These are phyloP conservation scores for Falco peregrinus DNA, from an alignment of 2,797 vertebrate species.

Conservation along the genomic window DNA sequence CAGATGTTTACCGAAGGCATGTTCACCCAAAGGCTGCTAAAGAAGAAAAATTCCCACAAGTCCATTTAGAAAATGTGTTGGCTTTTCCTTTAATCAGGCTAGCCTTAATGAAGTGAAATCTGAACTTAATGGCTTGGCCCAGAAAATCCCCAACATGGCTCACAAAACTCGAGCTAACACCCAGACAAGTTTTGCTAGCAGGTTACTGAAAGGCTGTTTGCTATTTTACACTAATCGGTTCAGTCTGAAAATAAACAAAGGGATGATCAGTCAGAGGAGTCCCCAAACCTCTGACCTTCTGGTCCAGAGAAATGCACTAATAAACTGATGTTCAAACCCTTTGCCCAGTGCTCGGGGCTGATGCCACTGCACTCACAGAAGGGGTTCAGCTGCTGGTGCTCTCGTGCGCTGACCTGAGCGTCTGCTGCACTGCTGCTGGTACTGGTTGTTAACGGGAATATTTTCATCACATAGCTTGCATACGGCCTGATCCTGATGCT, in stretches of 20 bases:
- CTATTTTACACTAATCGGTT: slow-evolving; percentile 45
- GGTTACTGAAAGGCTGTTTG: slow-evolving; percentile 11
- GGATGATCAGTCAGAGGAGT: slow-evolving; percentile 2
- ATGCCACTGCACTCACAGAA: neutral
- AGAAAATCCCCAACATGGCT: slow-evolving; percentile 18
- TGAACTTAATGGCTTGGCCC: slow-evolving; percentile 23
- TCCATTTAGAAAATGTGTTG: neutral
- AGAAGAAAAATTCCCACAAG: neutral
- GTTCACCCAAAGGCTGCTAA: neutral
- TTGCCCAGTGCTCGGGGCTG: neutral
- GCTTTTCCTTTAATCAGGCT: neutral
- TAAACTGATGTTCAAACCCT: neutral
- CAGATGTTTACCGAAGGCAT: neutral
- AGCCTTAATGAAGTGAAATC: neutral
- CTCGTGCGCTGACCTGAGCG: neutral
- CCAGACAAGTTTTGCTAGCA: neutral
- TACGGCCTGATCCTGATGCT: neutral
- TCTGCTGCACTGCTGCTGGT: neutral
- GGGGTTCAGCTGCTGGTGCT: neutral
- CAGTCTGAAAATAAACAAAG: slow-evolving; percentile 41
- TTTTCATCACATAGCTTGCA: neutral
- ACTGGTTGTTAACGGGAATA: neutral
- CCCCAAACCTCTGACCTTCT: slow-evolving; percentile 18
- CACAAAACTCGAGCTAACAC: neutral
- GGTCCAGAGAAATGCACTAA: neutral